A percentile compares a stretch with the other conserved stretches of the same genome.
These are phyloP conservation scores for Pseudochirops corinnae DNA, from an alignment of 2,797 vertebrate species.

Conservation along the genomic window DNA sequence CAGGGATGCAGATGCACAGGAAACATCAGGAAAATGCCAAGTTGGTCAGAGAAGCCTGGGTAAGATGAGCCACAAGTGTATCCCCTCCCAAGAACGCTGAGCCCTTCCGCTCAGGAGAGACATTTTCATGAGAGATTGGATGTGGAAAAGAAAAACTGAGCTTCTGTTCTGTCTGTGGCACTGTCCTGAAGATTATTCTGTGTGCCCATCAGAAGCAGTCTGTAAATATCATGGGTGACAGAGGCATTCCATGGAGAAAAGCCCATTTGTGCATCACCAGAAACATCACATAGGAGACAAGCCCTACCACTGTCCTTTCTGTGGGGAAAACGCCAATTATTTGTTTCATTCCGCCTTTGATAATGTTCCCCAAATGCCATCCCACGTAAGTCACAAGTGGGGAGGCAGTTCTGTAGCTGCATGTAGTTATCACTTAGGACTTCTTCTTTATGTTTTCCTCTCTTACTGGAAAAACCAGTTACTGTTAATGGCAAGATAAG, in stretches of 20 bases:
- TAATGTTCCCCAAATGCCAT: slow-evolving; percentile 33
- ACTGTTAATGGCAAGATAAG: slow-evolving; percentile 22
- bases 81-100: not conserved
- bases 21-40: not conserved
- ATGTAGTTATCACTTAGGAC: not conserved
- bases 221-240: slow-evolving; percentile 40
- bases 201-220: slow-evolving; percentile 22
- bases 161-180: slow-evolving; percentile 1
- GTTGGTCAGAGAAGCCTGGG: not conserved
- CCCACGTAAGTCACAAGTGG: slow-evolving; percentile 4
- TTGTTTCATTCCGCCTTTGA: slow-evolving; percentile 45
- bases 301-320: not conserved
- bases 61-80: not conserved
- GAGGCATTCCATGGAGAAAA: slow-evolving; percentile 43
- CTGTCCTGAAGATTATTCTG: slow-evolving; percentile 1
- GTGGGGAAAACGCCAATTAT: slow-evolving; percentile 34
- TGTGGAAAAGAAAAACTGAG: slow-evolving; percentile 38
- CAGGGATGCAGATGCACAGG: not conserved
- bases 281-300: not conserved
- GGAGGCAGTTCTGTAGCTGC: slow-evolving; percentile 18
- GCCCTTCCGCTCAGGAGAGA: not conserved
- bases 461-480: slow-evolving; percentile 38
- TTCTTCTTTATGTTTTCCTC: slow-evolving; percentile 15
- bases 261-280: not conserved
- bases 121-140: not conserved